Percentiles rank a stretch among this genome's conserved stretches.
phyloP scores from a whole-genome alignment of 2,113 vertebrate genomes.

The western clawed frog (Xenopus tropicalis) region DNA sequence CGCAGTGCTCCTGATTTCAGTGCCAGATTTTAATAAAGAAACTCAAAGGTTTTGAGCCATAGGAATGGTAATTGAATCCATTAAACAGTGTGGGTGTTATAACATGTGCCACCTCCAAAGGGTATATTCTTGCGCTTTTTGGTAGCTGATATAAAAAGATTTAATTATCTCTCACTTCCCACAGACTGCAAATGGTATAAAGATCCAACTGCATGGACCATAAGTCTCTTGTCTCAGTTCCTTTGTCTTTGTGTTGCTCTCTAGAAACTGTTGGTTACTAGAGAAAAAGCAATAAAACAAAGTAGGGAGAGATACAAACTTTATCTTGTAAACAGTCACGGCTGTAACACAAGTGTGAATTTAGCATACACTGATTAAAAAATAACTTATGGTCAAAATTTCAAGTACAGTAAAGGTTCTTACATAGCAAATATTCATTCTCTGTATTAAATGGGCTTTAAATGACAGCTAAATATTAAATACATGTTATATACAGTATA shows the following conservation, averaged over 20 bases:
- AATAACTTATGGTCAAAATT: no score
- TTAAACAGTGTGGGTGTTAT: constrained; percentile 33
- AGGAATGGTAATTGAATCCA: constrained; percentile 24
- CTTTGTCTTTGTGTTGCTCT: background rate
- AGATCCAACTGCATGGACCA: constrained; percentile 10
- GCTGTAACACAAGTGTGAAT: no score
- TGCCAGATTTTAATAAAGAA: constrained; percentile 30
- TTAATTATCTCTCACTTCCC: constrained; percentile 26
- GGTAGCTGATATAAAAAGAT: constrained; percentile 3
- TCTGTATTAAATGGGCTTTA: no score
- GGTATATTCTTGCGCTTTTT: constrained; percentile 18
- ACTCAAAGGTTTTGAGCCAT: constrained; percentile 14
- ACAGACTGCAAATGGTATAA: constrained; percentile 20
- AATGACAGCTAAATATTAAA: no score
- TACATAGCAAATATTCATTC: no score
- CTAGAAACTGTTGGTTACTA: background rate
- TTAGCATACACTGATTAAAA: no score
- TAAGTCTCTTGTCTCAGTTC: background rate
- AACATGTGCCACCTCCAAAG: constrained; percentile 31
- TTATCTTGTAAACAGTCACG: background rate
- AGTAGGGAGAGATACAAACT: background rate
- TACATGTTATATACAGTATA: no score
- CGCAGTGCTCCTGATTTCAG: constrained; percentile 8
- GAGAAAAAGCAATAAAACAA: background rate
- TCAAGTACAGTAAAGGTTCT: no score